Evolutionary conservation across 1,140 invertebrate species (phyloP).

Genomic region (Paraescarpia echinospica): DNA sequence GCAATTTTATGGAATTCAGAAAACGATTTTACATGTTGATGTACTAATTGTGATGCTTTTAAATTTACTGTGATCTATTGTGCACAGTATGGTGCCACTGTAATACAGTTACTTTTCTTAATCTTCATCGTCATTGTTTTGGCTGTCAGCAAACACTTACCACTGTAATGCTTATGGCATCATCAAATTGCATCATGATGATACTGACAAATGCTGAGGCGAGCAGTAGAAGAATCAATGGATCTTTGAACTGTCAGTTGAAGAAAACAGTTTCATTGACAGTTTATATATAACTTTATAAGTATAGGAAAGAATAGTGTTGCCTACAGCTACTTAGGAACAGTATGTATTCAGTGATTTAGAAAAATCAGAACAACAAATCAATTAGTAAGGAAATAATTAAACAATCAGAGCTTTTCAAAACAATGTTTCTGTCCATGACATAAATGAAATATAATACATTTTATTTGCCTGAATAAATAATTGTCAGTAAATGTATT

Average conservation of each 20-base stretch:
- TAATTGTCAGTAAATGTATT: too few species aligned
- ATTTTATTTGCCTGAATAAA: too few species aligned
- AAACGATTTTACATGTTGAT: too few species aligned
- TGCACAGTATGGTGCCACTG: too few species aligned
- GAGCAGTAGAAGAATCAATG: conserved; percentile 89
- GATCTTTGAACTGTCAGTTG: conserved; percentile 85
- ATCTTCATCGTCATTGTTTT: background rate
- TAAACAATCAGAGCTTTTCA: background rate
- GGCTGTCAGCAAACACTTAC: conserved; percentile 65
- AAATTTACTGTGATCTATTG: too few species aligned
- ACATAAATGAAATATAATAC: background rate
- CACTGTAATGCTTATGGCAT: conserved; percentile 97
- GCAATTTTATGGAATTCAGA: too few species aligned
- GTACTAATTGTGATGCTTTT: too few species aligned
- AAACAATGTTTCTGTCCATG: background rate
- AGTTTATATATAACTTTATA: background rate
- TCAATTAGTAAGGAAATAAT: background rate
- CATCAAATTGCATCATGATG: conserved; percentile 96
- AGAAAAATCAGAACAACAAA: background rate
- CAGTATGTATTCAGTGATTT: background rate
- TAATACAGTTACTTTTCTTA: too few species aligned
- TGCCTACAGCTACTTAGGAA: background rate
- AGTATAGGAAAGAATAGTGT: background rate
- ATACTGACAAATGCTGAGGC: conserved; percentile 95
- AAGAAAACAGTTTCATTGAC: background rate